These are phyloP conservation scores for Syrrhaptes paradoxus DNA, from an alignment of 2,113 vertebrate genomes.

Conservation along the genomic window DNA sequence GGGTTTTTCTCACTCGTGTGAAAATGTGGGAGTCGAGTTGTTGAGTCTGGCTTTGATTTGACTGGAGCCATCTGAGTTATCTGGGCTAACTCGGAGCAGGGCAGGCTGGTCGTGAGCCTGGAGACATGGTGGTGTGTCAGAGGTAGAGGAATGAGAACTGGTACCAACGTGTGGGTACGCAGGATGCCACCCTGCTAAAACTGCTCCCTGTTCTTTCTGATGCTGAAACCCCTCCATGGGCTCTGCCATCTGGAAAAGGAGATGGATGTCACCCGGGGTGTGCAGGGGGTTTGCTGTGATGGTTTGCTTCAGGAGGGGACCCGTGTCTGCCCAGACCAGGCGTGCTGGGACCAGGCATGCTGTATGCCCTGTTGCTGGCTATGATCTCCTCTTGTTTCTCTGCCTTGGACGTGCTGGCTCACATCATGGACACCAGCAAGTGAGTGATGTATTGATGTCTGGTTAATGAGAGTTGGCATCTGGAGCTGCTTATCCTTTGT, in stretches of 20 bases:
- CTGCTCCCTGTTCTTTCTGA: not conserved
- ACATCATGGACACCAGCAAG: not conserved
- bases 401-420: not conserved
- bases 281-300: not conserved
- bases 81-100: not conserved
- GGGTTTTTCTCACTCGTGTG: not conserved
- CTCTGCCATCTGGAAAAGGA: not conserved
- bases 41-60: not conserved
- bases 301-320: rapidly evolving
- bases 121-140: rapidly evolving
- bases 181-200: not conserved
- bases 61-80: not conserved
- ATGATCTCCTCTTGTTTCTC: rapidly evolving
- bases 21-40: not conserved
- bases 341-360: too few relatives aligned
- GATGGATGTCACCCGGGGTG: not conserved
- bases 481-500: conserved; percentile 2
- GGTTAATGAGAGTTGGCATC: not conserved
- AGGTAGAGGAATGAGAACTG: not conserved
- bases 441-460: not conserved
- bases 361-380: too few relatives aligned
- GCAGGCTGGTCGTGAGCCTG: not conserved
- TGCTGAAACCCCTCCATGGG: not conserved
- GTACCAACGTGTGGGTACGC: rapidly evolving
- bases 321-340: not conserved